Percentiles rank a stretch among this genome's conserved stretches.
Evolutionary conservation across 1,140 invertebrate genomes (phyloP).

Genomic region (Diuraphis noxia): DNA sequence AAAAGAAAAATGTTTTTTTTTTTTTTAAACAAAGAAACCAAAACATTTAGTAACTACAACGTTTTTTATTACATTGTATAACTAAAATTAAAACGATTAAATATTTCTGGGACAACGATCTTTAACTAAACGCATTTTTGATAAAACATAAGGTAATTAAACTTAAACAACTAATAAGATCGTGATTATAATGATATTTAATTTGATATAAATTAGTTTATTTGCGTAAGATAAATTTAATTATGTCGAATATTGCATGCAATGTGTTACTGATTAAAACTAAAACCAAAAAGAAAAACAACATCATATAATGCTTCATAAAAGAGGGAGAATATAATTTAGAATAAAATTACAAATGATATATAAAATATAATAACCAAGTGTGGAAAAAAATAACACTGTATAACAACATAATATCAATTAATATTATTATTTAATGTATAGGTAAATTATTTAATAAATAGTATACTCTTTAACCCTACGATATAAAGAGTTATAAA

Average conservation of each 20-base stretch:
- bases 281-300: not conserved
- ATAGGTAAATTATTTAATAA: slow-evolving; percentile 12
- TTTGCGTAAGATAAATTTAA: not conserved
- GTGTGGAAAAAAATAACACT: not conserved
- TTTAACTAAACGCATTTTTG: too few species aligned
- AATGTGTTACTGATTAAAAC: not conserved
- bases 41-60: too few species aligned
- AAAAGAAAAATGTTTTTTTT: too few species aligned
- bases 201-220: slow-evolving; percentile 1
- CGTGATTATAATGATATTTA: not conserved
- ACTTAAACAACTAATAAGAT: not conserved
- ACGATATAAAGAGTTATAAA: not conserved
- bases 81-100: too few species aligned
- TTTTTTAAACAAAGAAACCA: too few species aligned
- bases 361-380: not conserved
- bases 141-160: not conserved
- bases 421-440: not conserved
- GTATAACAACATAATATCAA: not conserved
- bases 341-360: not conserved
- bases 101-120: too few species aligned
- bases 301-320: not conserved
- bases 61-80: too few species aligned
- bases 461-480: not conserved
- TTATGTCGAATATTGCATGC: not conserved
- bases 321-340: not conserved